Conservation (phyloP, 2,797 vertebrate species). For the Acrossocheilus fasciatus region DNA sequence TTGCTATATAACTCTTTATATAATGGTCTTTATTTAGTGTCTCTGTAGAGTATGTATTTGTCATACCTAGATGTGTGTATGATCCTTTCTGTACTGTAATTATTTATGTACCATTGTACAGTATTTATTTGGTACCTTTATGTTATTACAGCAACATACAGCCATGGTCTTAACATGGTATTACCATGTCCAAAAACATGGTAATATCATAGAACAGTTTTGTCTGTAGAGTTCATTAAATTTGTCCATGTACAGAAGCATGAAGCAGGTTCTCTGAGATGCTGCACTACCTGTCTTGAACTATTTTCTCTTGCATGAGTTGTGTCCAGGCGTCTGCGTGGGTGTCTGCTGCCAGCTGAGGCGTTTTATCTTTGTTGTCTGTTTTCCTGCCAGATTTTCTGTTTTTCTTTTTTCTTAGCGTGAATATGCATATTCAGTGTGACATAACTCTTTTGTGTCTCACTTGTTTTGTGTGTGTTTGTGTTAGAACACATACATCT, state of each 20-base stretch:
- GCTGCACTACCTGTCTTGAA: conserved; percentile 8
- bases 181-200: background rate
- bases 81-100: background rate
- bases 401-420: conserved; percentile 10
- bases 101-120: background rate
- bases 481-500: background rate
- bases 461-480: conserved; percentile 25
- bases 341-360: conserved; percentile 6
- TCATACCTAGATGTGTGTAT: background rate
- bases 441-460: conserved; percentile 47
- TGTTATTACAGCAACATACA: background rate
- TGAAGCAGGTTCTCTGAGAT: conserved; percentile 9
- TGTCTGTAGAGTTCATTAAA: background rate
- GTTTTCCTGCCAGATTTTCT: conserved; percentile 18
- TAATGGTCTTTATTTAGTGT: background rate
- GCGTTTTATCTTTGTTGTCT: conserved; percentile 19
- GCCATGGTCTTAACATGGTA: background rate
- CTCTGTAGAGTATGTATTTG: background rate
- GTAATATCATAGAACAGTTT: background rate
- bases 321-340: conserved; percentile 22
- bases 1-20: background rate
- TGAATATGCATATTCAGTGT: conserved; percentile 59
- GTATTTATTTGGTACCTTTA: background rate
- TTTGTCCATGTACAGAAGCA: background rate
- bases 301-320: conserved; percentile 8